A percentile compares a stretch with the other conserved stretches of the same genome.
Conservation (phyloP, 2,888 invertebrate genomes). For the Mythimna vitellina region DNA sequence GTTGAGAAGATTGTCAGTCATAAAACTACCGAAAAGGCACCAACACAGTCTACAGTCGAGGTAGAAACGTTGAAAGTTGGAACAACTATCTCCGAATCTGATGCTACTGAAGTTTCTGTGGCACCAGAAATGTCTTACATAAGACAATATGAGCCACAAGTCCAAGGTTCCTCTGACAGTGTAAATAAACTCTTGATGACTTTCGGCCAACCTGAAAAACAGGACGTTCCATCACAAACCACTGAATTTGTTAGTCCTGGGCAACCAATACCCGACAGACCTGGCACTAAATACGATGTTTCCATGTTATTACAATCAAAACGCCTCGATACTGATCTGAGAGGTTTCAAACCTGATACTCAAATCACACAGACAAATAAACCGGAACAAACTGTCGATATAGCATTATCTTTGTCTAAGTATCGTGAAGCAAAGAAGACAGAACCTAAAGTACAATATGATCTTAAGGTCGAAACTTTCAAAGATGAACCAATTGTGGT, state of each 20-base stretch:
- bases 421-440: slow-evolving; percentile 68
- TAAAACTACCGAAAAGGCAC: slow-evolving; percentile 66
- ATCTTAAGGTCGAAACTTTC: slow-evolving; percentile 79
- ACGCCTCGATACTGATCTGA: slow-evolving; percentile 74
- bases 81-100: slow-evolving; percentile 73
- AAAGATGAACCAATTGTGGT: slow-evolving; percentile 75
- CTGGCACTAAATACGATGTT: slow-evolving; percentile 70
- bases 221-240: slow-evolving; percentile 73
- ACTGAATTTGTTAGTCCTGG: slow-evolving; percentile 51
- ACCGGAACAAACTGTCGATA: slow-evolving; percentile 77
- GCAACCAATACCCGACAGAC: slow-evolving; percentile 50
- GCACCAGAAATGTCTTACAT: slow-evolving; percentile 75
- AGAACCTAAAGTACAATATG: slow-evolving; percentile 80
- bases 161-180: slow-evolving; percentile 73
- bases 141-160: slow-evolving; percentile 74
- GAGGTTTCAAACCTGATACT: slow-evolving; percentile 62
- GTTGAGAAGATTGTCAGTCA: slow-evolving; percentile 60
- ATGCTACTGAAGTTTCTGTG: slow-evolving; percentile 65
- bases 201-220: slow-evolving; percentile 78
- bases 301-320: slow-evolving; percentile 80
- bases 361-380: slow-evolving; percentile 54
- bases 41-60: slow-evolving; percentile 69
- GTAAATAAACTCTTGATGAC: slow-evolving; percentile 70
- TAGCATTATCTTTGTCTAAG: slow-evolving; percentile 81
- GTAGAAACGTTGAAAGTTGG: slow-evolving; percentile 74